Evolutionary conservation across 2,113 vertebrate species (phyloP), one percentile per base, ranked within the genome.

Genomic region (Pluvianellus socialis): DNA sequence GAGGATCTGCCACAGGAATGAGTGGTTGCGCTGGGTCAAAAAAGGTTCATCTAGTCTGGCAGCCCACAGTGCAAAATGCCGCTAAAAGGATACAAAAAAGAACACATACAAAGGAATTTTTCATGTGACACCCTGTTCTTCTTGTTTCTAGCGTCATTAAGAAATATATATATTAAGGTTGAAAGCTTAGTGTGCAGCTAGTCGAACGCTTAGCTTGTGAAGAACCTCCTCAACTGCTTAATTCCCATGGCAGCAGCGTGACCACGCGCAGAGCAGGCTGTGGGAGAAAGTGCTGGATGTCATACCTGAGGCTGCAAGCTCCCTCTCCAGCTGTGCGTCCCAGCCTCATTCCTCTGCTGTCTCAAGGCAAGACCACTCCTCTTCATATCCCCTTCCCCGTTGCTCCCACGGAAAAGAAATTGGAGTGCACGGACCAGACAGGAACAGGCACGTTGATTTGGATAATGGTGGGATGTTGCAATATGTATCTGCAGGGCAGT

Each of bases 331-430:
- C 28, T 61, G 10, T 14, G 12, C 6, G 4, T 61, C 33, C 59
- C 66, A 52, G 33, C 35, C 32, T 75, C 44, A 6, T 49, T 72
- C 10, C 79, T 24, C 33, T 79, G 61, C 66, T 79, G 12, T 45
- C 32, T 59, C n/a, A 79, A 79, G 52, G 66, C 20, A 50, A 23
- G 42, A 61, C n/a, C 4, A 2, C 17, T 67, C 33, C 33, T 47
- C 32, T 61, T 65, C 27, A 6, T 44, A 70, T 38, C 26, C 14
- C 16, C 5, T 61, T 73, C 10, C 10, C 35, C 0, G 0, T 28
- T 61, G 50, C 47, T 70, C 33, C 27, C 14, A 14, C 15, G 16
- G 59, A 52, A 70, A 47, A 71, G 20, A 47, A 72, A 28, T 1
- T 32, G 22, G 19, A 7, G 8, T 56, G 16, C 45, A 6, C 8